Evolutionary conservation across 2,888 invertebrate genomes (phyloP), one percentile per base, ranked within the genome.

Genomic region (Diarsia brunnea): DNA sequence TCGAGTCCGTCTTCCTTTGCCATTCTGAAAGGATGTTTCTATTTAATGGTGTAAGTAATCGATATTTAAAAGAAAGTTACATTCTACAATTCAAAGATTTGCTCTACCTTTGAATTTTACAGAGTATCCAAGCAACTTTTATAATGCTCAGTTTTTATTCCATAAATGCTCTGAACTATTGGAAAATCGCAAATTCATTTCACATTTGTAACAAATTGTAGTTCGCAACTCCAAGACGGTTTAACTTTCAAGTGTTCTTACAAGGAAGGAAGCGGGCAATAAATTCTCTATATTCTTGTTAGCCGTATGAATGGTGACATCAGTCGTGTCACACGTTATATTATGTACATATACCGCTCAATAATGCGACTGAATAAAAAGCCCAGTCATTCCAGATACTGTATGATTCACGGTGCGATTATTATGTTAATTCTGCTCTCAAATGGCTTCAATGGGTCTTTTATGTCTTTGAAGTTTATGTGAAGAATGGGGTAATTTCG

Each of bases 251-350:
- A 78, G 67, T 73, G 64, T 71, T 75, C 81, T 79, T 71, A 69
- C 60, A 69, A 79, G 78, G 71, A 83, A 85, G 86, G 84, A 84
- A 85, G 64, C 61, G 65, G 55, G 73, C 78, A 86, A 84, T 84
- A 87, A 81, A 77, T 82, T 70, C 64, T 75, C 75, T 73, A 73
- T 82, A 85, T 82, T 84, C 80, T 87, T 82, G 81, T 84, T 75
- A 82, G 71, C 65, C 12, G 64, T 73, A 76, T 78, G 80, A 79
- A 79, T 85, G 79, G 78, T 84, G 86, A 81, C 81, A 79, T 84
- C 80, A 80, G 84, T 79, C 72, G 68, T 80, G 80, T 81, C 78
- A 74, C 80, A 78, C 83, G 78, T 75, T 73, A 66, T 86, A 76
- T 81, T 81, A 83, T 78, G 77, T 79, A 70, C 78, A 85, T 82